Conservation (phyloP, 2,888 invertebrate genomes). For the Pandemis corylana region DNA sequence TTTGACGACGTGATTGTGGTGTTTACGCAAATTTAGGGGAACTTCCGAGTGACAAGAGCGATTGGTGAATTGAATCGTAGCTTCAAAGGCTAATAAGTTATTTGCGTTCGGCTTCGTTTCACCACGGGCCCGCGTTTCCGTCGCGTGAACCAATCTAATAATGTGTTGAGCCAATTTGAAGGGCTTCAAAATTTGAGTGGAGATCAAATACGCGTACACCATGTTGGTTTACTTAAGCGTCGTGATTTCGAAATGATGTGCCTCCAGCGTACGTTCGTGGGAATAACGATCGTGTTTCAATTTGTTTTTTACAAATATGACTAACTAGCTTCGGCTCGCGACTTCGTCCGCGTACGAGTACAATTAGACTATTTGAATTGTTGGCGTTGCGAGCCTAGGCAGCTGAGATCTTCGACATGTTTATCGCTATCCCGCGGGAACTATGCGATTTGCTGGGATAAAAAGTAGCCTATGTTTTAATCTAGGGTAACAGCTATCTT, state of each 20-base stretch:
- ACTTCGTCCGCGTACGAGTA: no score
- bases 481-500: no score
- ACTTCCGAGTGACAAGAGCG: slow-evolving; percentile 13
- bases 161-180: slow-evolving; percentile 15
- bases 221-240: slow-evolving; percentile 4
- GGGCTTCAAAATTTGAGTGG: slow-evolving; percentile 25
- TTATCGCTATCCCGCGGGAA: no score
- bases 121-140: not conserved
- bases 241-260: slow-evolving; percentile 6
- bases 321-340: no score
- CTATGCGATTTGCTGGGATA: no score
- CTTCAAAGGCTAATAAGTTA: slow-evolving; percentile 30
- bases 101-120: slow-evolving; percentile 22
- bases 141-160: slow-evolving; percentile 22
- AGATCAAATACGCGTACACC: slow-evolving; percentile 23
- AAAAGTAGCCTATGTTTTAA: no score
- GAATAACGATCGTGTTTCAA: no score
- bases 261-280: no score
- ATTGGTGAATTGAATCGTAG: slow-evolving; percentile 19
- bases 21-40: slow-evolving; percentile 5
- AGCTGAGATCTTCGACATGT: no score
- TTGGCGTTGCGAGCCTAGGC: no score
- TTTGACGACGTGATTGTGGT: slow-evolving; percentile 14
- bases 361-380: no score
- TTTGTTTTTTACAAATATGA: no score